phyloP scores from a whole-genome alignment of 1,140 invertebrate genomes.

The Neodiprion pinetum region DNA sequence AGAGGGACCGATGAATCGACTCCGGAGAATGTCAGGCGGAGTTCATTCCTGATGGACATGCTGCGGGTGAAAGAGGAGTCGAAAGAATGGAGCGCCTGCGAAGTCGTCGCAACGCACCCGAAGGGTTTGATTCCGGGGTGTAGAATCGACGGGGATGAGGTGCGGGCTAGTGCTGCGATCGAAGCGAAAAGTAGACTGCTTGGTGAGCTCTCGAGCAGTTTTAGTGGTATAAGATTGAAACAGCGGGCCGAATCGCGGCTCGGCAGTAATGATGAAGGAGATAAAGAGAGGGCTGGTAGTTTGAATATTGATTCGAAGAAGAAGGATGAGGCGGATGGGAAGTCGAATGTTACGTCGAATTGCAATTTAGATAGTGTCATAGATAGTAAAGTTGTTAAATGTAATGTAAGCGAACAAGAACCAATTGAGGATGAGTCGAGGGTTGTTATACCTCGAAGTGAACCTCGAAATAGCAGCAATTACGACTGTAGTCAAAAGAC shows the following conservation, averaged over 20 bases:
- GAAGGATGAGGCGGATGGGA: neutral
- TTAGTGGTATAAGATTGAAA: slow-evolving; percentile 51
- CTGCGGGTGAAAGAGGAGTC: slow-evolving; percentile 31
- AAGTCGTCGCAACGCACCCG: slow-evolving; percentile 35
- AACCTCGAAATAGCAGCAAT: neutral
- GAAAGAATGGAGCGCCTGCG: slow-evolving; percentile 19
- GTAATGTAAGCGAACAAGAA: neutral
- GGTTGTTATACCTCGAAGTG: neutral
- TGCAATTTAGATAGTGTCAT: neutral
- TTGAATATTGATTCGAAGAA: neutral
- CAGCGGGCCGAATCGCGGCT: slow-evolving; percentile 5
- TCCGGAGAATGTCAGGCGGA: slow-evolving; percentile 30
- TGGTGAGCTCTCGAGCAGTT: slow-evolving; percentile 53
- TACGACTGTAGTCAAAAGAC: slow-evolving; percentile 1
- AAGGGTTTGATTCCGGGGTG: slow-evolving; percentile 23
- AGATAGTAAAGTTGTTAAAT: slow-evolving; percentile 12
- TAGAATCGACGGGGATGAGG: neutral
- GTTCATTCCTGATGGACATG: slow-evolving; percentile 50
- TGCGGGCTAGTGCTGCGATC: slow-evolving; percentile 19
- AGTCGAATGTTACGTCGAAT: neutral
- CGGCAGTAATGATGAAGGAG: neutral
- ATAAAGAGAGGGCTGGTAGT: neutral
- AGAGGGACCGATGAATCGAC: slow-evolving; percentile 13
- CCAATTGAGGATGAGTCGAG: slow-evolving; percentile 10
- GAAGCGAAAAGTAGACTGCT: slow-evolving; percentile 50